Conservation (phyloP, 2,113 vertebrate species). For the Hydrochoerus hydrochaeris region DNA sequence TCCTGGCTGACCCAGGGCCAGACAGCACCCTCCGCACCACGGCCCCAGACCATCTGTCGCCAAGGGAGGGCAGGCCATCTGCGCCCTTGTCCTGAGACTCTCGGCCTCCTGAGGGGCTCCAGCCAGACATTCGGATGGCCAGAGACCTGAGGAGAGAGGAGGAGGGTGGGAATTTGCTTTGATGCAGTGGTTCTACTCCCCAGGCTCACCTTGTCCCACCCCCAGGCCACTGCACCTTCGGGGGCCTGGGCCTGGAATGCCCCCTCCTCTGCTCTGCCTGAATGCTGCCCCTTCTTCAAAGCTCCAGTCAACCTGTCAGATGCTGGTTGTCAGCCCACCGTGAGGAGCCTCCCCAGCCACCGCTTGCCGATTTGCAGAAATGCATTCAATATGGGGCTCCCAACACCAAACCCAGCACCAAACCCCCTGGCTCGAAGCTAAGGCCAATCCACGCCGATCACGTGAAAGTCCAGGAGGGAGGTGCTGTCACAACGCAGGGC, state of each 20-base stretch:
- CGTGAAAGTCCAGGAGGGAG: neutral
- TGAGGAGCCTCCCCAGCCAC: accelerated
- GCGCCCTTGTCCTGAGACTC: conserved; percentile 83
- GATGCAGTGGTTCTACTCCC: neutral
- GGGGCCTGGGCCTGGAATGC: neutral
- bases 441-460: neutral
- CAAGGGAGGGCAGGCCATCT: conserved; percentile 87
- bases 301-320: neutral
- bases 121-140: conserved; percentile 81
- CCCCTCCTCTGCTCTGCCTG: neutral
- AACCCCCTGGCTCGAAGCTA: neutral
- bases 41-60: conserved; percentile 91
- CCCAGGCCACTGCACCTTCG: neutral
- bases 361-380: accelerated
- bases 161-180: neutral
- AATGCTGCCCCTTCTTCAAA: neutral
- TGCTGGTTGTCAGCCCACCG: accelerated
- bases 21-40: conserved; percentile 91
- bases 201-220: neutral
- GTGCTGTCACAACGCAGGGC: neutral
- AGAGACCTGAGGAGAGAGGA: conserved; percentile 83
- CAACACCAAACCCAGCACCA: neutral
- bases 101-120: conserved; percentile 73
- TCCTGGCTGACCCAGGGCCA: conserved; percentile 88
- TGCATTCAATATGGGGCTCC: neutral